Conservation (phyloP, 2,113 vertebrate genomes). For the Anguilla japonica region DNA sequence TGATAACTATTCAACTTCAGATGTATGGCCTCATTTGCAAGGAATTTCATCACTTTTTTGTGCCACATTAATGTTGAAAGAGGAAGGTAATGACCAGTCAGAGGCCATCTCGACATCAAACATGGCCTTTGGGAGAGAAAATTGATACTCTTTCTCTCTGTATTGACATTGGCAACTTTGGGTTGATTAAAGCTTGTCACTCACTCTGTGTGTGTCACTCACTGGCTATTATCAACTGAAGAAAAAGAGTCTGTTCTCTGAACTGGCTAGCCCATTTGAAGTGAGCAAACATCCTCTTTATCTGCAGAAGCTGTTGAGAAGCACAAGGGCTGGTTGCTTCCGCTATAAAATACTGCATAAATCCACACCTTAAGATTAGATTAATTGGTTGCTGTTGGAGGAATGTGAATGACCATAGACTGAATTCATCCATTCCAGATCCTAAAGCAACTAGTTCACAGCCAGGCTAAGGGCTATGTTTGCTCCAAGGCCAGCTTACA, state of each 20-base stretch:
- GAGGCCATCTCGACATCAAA: neutral
- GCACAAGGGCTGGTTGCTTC: neutral
- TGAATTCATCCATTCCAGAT: neutral
- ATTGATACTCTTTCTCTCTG: neutral
- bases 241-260: slow-evolving; percentile 1
- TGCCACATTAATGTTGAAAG: neutral
- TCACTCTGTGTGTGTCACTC: slow-evolving; percentile 1
- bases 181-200: neutral
- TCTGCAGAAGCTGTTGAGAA: slow-evolving; percentile 15
- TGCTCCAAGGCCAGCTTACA: neutral
- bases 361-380: neutral
- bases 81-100: neutral
- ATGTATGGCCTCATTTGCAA: neutral
- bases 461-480: neutral
- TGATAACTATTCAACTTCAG: neutral
- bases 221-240: slow-evolving; percentile 7
- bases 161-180: neutral
- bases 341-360: neutral
- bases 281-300: neutral
- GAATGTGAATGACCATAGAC: neutral
- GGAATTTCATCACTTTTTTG: neutral
- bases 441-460: neutral
- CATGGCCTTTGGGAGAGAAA: slow-evolving; percentile 2
- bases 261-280: slow-evolving; percentile 12
- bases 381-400: neutral